Evolutionary conservation across 1,140 invertebrate species (phyloP), one percentile per base, ranked within the genome.

Genomic region (Monochamus saltuarius): DNA sequence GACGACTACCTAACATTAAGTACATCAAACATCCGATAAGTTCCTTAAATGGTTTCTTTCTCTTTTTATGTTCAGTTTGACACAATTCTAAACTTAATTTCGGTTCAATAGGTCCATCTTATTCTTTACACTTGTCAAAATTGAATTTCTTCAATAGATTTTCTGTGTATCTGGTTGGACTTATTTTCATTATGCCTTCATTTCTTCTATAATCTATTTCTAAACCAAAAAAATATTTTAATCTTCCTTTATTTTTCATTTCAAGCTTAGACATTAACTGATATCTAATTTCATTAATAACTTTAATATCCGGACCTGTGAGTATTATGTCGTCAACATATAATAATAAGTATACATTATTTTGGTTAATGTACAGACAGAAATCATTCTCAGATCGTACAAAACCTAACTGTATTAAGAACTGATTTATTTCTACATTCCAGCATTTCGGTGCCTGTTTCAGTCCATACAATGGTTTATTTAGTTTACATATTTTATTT

Each of bases 11-110:
- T 19, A 63, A 51, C 13, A 75, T 54, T 1, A 76, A 37, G 65
- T 79, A 80, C 56, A 79, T 63, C 16, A 81, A 62, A 43, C 69
- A 68, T 1, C 75, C 75, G 2, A 79, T 66, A 1, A 74, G 59
- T 56, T 79, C 64, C 42, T 67, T 64, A 59, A 70, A 79, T 34
- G 50, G 55, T 45, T 63, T 43, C 11, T 47, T 38, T 36, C 6
- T 17, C 47, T 36, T 50, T 22, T 50, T 29, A 2, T 29, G 22
- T 34, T 11, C 14, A 45, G 9, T 16, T 17, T 45, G 16, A 45
- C 43, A n/a, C 9, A 45, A 45, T 45, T 47, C 47, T 59, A 13
- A 59, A 45, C 6, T 29, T 29, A 29, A 29, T 29, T 53, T 58
- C 43, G 38, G 46, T 7, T 62, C 55, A 22, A 62, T 62, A 1